phyloP scores from a whole-genome alignment of 2,888 invertebrate genomes.

The Podabrus alpinus region DNA sequence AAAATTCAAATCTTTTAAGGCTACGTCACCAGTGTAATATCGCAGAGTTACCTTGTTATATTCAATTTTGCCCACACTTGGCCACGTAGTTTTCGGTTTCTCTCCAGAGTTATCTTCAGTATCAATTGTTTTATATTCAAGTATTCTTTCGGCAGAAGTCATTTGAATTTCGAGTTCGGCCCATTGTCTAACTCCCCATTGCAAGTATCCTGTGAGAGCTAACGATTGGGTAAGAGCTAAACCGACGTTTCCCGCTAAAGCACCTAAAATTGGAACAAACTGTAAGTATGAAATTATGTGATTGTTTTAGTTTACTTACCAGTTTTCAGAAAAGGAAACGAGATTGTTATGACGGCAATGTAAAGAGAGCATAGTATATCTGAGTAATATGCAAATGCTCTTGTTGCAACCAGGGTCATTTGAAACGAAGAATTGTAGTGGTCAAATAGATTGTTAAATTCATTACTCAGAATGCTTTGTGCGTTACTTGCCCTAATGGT shows the following conservation, averaged over 20 bases:
- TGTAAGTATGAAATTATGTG: too few species aligned
- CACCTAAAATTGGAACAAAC: constrained; percentile 47
- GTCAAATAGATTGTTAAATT: constrained; percentile 51
- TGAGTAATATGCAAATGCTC: constrained; percentile 29
- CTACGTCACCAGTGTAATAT: constrained; percentile 73
- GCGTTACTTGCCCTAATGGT: constrained; percentile 48
- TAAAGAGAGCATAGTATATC: not conserved
- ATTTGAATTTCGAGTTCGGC: constrained; percentile 81
- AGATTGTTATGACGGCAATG: not conserved
- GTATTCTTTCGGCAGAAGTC: constrained; percentile 85
- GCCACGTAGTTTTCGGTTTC: constrained; percentile 71
- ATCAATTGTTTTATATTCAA: constrained; percentile 56
- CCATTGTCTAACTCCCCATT: constrained; percentile 77
- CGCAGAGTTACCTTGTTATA: constrained; percentile 71
- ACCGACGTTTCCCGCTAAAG: constrained; percentile 75
- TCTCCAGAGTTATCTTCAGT: constrained; percentile 43
- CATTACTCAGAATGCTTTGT: constrained; percentile 42
- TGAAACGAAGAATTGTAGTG: constrained; percentile 46
- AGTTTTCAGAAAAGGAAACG: not conserved
- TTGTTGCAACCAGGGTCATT: constrained; percentile 41
- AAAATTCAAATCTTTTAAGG: constrained; percentile 72
- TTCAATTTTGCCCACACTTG: constrained; percentile 67
- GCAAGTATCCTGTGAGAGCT: constrained; percentile 70
- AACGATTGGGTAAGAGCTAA: constrained; percentile 83
- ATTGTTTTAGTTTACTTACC: not conserved